Conservation (phyloP, 2,888 invertebrate genomes). For the Drosophila antonietae region DNA sequence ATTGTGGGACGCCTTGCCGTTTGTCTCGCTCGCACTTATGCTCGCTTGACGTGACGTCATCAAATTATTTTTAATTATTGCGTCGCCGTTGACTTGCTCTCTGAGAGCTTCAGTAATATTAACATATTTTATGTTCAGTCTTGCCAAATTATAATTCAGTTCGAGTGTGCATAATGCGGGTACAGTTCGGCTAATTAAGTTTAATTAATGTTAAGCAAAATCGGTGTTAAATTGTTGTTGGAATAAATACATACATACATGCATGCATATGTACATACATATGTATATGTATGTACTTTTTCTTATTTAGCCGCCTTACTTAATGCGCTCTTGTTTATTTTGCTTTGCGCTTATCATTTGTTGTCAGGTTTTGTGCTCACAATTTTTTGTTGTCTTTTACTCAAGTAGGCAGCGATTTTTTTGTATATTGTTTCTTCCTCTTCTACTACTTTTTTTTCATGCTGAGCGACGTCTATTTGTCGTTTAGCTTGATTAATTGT, state of each 20-base stretch:
- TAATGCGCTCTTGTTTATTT: conserved; percentile 40
- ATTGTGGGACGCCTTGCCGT: conserved; percentile 1
- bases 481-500: conserved; percentile 57
- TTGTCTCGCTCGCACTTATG: conserved; percentile 20
- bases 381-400: conserved; percentile 12
- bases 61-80: conserved; percentile 67
- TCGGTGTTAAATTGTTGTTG: conserved; percentile 57
- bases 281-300: conserved; percentile 4
- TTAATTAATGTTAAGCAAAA: conserved; percentile 64
- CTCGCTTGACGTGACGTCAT: conserved; percentile 62
- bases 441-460: conserved; percentile 6
- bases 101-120: conserved; percentile 22
- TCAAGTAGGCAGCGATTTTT: background rate
- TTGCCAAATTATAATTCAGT: conserved; percentile 50
- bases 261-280: too few species aligned
- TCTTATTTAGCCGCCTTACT: conserved; percentile 5
- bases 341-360: conserved; percentile 54
- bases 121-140: conserved; percentile 34
- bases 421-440: conserved; percentile 9
- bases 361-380: conserved; percentile 19
- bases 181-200: conserved; percentile 61
- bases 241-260: background rate
- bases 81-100: conserved; percentile 28
- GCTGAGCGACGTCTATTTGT: conserved; percentile 34
- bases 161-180: conserved; percentile 54